Percentiles rank a stretch among this genome's conserved stretches.
phyloP scores from a whole-genome alignment of 2,113 vertebrate genomes.

The Perognathus longimembris region DNA sequence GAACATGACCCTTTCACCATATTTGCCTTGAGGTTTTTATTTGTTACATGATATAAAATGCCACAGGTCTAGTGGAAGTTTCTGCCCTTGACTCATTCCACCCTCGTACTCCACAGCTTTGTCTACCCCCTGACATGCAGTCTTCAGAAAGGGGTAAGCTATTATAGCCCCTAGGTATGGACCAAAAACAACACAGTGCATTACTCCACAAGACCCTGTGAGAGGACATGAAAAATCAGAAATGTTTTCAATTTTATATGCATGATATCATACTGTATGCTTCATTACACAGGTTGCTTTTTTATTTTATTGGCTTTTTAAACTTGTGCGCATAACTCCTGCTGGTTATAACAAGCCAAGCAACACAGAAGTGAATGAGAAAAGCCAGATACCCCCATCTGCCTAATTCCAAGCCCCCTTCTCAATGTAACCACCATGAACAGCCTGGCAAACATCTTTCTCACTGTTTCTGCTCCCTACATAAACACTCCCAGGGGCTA shows the following conservation, averaged over 20 bases:
- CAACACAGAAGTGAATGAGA: neutral
- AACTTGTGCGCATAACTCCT: neutral
- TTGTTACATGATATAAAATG: constrained; percentile 35
- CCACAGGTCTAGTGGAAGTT: neutral
- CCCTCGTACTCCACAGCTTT: neutral
- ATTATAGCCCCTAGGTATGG: neutral
- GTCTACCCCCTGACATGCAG: neutral
- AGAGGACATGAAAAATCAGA: neutral
- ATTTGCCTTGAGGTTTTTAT: constrained; percentile 34
- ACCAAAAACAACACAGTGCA: neutral
- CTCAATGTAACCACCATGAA: neutral
- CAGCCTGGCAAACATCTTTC: neutral
- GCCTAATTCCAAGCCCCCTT: neutral
- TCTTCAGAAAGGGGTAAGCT: neutral
- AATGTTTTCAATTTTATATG: constrained; percentile 24
- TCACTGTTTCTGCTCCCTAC: neutral
- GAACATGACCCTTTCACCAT: constrained; percentile 19
- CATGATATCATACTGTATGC: constrained; percentile 28
- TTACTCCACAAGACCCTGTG: neutral
- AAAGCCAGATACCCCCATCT: neutral
- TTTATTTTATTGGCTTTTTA: constrained; percentile 53
- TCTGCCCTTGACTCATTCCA: neutral
- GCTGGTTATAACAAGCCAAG: constrained; percentile 56
- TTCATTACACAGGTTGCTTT: constrained; percentile 33
- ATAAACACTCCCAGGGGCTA: neutral